phyloP scores from a whole-genome alignment of 2,888 invertebrate species.

The Eupithecia subfuscata region DNA sequence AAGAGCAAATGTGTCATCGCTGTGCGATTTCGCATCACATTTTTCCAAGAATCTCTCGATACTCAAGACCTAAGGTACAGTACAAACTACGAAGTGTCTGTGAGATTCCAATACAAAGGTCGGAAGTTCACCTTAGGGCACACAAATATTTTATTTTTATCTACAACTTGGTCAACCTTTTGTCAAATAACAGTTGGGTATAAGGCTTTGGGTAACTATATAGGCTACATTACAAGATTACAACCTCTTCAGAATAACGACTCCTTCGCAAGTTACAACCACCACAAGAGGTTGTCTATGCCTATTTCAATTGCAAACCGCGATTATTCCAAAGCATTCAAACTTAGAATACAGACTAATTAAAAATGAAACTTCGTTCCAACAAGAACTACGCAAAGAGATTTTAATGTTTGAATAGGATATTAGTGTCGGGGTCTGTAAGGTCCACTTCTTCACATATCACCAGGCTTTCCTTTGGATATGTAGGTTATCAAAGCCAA shows the following conservation, averaged over 20 bases:
- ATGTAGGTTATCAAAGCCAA: background rate
- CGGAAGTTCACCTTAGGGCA: background rate
- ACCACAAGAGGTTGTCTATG: background rate
- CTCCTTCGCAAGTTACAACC: background rate
- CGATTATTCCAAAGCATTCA: background rate
- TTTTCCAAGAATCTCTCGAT: background rate
- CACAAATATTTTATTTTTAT: background rate
- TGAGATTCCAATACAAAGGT: background rate
- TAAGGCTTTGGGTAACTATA: too few species aligned
- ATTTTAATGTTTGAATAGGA: too few species aligned
- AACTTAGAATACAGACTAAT: background rate
- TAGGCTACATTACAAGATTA: background rate
- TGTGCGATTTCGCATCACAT: conserved; percentile 2
- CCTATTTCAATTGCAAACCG: background rate
- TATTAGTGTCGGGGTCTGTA: background rate
- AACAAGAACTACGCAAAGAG: background rate
- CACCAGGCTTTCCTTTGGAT: background rate
- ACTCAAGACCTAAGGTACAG: background rate
- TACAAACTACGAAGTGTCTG: background rate
- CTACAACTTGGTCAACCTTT: background rate
- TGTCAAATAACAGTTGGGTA: background rate
- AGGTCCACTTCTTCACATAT: background rate
- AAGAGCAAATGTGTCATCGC: background rate
- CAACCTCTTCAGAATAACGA: background rate
- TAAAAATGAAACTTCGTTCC: too few species aligned